These are phyloP conservation scores for Helicoverpa armigera DNA, from an alignment of 1,140 invertebrate genomes.

Conservation along the genomic window DNA sequence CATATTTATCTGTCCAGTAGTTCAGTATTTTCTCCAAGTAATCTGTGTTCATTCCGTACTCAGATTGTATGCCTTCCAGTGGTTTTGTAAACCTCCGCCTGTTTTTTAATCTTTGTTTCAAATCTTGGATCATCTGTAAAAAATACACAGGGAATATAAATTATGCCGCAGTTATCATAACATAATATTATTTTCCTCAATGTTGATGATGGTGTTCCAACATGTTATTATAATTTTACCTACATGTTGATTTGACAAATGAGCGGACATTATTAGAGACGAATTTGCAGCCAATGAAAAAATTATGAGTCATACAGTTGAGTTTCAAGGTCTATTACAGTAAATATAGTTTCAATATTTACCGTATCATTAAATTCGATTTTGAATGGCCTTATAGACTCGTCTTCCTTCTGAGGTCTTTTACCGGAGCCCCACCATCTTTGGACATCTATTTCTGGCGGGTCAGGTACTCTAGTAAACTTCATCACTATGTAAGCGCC, in stretches of 20 bases:
- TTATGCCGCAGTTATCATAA: background rate
- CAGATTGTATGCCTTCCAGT: slow-evolving; percentile 90
- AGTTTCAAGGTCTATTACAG: no score
- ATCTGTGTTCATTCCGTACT: slow-evolving; percentile 92
- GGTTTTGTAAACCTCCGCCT: slow-evolving; percentile 87
- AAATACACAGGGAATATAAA: background rate
- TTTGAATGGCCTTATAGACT: slow-evolving; percentile 82
- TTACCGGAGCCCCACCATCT: slow-evolving; percentile 86
- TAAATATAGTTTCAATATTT: slow-evolving; percentile 48
- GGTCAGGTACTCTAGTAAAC: slow-evolving; percentile 61
- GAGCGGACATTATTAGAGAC: no score
- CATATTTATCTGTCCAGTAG: slow-evolving; percentile 92
- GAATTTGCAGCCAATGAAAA: no score
- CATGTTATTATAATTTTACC: no score
- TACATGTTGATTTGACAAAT: no score
- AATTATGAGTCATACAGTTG: no score
- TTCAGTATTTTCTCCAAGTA: slow-evolving; percentile 89
- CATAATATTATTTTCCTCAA: no score
- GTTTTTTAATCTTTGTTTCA: slow-evolving; percentile 88
- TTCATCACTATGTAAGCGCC: slow-evolving; percentile 58
- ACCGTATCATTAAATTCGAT: slow-evolving; percentile 85
- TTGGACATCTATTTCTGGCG: slow-evolving; percentile 72
- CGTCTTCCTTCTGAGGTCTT: slow-evolving; percentile 68
- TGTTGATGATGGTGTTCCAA: no score
- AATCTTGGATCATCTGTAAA: slow-evolving; percentile 88